Evolutionary conservation across 2,888 invertebrate species (phyloP).

Genomic region (Synanthedon andrenaeformis): DNA sequence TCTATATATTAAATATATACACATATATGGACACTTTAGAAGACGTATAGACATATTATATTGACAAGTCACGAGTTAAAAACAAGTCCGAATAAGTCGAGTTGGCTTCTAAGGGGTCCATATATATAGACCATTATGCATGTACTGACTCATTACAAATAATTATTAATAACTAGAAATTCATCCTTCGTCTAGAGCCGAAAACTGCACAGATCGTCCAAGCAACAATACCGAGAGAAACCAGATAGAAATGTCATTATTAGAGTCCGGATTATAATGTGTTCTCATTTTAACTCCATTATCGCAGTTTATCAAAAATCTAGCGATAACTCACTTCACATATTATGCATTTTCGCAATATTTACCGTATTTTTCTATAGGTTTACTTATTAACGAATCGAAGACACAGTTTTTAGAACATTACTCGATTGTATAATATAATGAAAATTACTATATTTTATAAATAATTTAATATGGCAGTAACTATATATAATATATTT

Average conservation of each 20-base stretch:
- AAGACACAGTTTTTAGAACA: too few relatives aligned
- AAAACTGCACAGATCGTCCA: background rate
- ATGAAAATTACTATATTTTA: too few relatives aligned
- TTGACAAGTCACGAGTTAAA: too few relatives aligned
- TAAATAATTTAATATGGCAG: too few relatives aligned
- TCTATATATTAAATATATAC: conserved; percentile 23
- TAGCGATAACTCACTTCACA: background rate
- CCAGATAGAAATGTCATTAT: background rate
- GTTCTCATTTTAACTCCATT: too few relatives aligned
- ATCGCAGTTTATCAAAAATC: too few relatives aligned
- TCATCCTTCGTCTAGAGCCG: conserved; percentile 16
- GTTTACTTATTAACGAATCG: too few relatives aligned
- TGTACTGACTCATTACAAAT: conserved; percentile 43
- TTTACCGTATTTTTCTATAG: background rate
- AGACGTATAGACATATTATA: too few relatives aligned
- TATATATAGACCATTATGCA: conserved; percentile 39
- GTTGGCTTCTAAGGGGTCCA: too few relatives aligned
- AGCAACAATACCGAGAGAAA: background rate
- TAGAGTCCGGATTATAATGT: background rate
- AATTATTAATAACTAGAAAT: conserved; percentile 56
- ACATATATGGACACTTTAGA: background rate
- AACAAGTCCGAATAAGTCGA: too few relatives aligned
- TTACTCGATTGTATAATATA: too few relatives aligned
- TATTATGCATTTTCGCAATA: background rate
- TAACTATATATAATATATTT: too few relatives aligned